Conservation (phyloP, 35 echinoderm and acorn worm species). For the Patiria miniata region DNA sequence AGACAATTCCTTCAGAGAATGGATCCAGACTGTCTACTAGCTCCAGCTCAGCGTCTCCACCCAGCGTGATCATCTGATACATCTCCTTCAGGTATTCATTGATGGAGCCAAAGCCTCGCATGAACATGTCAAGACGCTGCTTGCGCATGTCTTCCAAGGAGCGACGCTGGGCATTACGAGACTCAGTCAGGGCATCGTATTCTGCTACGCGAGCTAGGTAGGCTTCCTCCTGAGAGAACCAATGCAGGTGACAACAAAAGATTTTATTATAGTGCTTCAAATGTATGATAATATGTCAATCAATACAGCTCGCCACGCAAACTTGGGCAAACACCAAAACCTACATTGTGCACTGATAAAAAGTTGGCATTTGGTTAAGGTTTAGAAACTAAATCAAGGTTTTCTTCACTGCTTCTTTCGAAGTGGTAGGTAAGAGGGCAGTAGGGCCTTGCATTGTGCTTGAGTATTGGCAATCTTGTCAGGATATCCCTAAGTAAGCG, state of each 20-base stretch:
- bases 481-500: no score
- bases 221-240: slow-evolving; percentile 74
- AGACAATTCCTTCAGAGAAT: slow-evolving; percentile 97
- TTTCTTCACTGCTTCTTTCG: no score
- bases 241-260: not conserved
- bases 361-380: no score
- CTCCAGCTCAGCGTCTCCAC: slow-evolving; percentile 94
- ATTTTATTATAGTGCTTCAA: not conserved
- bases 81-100: slow-evolving; percentile 98
- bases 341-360: no score
- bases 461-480: no score
- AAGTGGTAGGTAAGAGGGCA: no score
- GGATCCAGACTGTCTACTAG: slow-evolving; percentile 95
- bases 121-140: slow-evolving; percentile 97
- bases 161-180: slow-evolving; percentile 66
- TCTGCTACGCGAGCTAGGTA: slow-evolving; percentile 87
- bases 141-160: slow-evolving; percentile 93
- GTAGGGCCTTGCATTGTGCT: no score
- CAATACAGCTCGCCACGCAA: not conserved
- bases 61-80: slow-evolving; percentile 99
- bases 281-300: not conserved
- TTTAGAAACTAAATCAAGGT: no score
- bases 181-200: slow-evolving; percentile 91
- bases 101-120: slow-evolving; percentile 93
- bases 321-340: not conserved